phyloP scores from a whole-genome alignment of 1,140 invertebrate genomes.

The Bombus picipes region DNA sequence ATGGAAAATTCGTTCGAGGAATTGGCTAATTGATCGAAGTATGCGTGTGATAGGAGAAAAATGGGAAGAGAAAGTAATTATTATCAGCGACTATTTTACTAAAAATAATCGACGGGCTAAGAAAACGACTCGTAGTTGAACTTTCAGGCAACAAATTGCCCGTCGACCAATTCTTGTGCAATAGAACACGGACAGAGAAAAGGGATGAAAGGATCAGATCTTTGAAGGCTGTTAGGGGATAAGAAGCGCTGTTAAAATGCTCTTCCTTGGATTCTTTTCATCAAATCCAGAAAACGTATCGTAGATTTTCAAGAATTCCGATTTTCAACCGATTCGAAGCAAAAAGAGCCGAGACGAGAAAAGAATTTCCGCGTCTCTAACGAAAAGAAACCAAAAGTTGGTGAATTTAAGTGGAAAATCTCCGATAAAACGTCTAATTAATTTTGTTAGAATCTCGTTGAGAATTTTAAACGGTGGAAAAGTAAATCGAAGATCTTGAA shows the following conservation, averaged over 20 bases:
- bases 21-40: not conserved
- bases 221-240: not conserved
- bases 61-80: not conserved
- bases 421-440: not conserved
- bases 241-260: not conserved
- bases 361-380: not conserved
- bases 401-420: not conserved
- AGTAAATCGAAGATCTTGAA: not conserved
- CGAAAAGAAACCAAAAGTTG: not conserved
- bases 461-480: not conserved
- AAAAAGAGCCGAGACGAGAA: not conserved
- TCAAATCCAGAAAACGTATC: not conserved
- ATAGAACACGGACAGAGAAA: not conserved
- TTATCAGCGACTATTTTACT: not conserved
- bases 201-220: not conserved
- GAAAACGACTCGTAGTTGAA: not conserved
- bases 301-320: not conserved
- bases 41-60: not conserved
- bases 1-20: not conserved
- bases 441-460: not conserved
- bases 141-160: not conserved
- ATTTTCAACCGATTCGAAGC: not conserved
- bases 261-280: slow-evolving; percentile 33
- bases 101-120: not conserved
- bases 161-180: not conserved